These are phyloP conservation scores for Sebastes fasciatus DNA, from an alignment of 2,113 vertebrate genomes.

Conservation along the genomic window DNA sequence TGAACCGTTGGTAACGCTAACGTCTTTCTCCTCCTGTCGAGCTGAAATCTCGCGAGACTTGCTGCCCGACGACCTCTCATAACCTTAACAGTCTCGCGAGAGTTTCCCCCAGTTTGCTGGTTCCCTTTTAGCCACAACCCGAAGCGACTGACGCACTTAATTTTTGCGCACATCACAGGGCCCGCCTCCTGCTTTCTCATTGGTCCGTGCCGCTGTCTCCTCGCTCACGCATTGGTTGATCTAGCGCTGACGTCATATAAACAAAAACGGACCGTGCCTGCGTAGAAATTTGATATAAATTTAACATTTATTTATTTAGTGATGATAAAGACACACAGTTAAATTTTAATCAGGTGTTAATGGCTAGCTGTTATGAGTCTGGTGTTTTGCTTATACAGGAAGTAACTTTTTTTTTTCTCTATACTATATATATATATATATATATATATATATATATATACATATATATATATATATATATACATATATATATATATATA, in stretches of 20 bases:
- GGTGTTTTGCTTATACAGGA: not conserved
- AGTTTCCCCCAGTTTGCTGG: too few species aligned
- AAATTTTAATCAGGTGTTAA: not conserved
- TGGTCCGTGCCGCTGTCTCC: not conserved
- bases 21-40: too few species aligned
- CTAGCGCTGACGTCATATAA: not conserved
- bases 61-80: too few species aligned
- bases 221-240: slow-evolving; percentile 9
- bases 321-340: not conserved
- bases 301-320: not conserved
- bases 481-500: too few species aligned
- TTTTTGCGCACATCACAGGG: not conserved
- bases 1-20: not conserved
- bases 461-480: too few species aligned
- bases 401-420: too few species aligned
- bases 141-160: not conserved
- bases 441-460: too few species aligned
- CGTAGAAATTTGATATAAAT: not conserved
- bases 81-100: too few species aligned
- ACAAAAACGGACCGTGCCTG: not conserved
- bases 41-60: too few species aligned
- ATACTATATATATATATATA: too few species aligned
- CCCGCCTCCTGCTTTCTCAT: not conserved
- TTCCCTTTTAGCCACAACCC: too few species aligned
- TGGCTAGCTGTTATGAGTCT: not conserved